Evolutionary conservation across 2,888 invertebrate genomes (phyloP).

Genomic region (Melangyna quadrimaculata): DNA sequence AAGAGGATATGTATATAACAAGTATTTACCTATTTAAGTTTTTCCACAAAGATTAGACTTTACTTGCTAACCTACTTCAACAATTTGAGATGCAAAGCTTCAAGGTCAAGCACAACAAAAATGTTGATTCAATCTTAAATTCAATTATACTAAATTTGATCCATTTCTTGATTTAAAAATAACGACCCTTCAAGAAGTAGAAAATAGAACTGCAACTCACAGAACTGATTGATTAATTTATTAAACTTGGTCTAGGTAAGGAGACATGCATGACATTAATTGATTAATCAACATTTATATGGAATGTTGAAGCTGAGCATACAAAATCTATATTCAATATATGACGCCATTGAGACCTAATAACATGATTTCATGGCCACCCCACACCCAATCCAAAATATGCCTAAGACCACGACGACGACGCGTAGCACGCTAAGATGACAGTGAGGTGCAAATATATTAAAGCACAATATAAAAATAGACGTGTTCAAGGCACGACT

Average conservation of each 20-base stretch:
- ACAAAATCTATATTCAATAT: conserved; percentile 52
- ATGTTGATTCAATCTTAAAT: background rate
- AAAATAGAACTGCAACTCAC: background rate
- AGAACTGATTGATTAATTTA: background rate
- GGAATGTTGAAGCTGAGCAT: conserved; percentile 2
- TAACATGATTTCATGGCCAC: conserved; percentile 62
- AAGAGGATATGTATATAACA: no score
- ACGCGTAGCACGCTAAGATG: background rate
- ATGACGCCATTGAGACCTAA: conserved; percentile 57
- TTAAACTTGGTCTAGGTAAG: conserved; percentile 16
- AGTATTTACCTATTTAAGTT: no score
- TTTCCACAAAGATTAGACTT: background rate
- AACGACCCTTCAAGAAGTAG: background rate
- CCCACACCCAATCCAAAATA: conserved; percentile 33
- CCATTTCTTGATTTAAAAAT: conserved; percentile 13
- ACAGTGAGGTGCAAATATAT: conserved; percentile 29
- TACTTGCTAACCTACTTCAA: background rate
- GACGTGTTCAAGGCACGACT: no score
- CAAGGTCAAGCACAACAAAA: background rate
- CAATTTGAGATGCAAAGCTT: background rate
- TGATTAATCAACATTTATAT: conserved; percentile 67
- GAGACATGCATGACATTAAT: conserved; percentile 30
- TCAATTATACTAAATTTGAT: conserved; percentile 23
- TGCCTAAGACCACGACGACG: background rate
- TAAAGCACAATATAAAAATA: background rate